Percentiles rank a stretch among this genome's conserved stretches.
phyloP scores from a whole-genome alignment of 30 jellyfish, hydroid and myxozoan genomes.

The Cassiopea andromeda region DNA sequence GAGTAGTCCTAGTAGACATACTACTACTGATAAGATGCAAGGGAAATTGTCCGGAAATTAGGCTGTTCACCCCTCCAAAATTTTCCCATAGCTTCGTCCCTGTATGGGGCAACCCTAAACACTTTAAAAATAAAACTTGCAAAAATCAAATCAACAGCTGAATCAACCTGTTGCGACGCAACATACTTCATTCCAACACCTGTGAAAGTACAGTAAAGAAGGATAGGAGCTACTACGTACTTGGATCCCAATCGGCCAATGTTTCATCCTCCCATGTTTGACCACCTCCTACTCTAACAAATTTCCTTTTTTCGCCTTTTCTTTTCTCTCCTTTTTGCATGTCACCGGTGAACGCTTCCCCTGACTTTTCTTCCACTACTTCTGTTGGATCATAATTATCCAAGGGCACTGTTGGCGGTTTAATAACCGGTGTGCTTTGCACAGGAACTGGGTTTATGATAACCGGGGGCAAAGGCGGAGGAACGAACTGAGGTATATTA shows the following conservation, averaged over 20 bases:
- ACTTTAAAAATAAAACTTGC: too few relatives aligned
- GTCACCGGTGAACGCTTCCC: slow-evolving; percentile 48
- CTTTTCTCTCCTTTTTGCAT: slow-evolving; percentile 51
- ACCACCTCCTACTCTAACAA: slow-evolving; percentile 97
- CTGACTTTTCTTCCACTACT: slow-evolving; percentile 48
- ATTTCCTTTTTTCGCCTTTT: slow-evolving; percentile 77
- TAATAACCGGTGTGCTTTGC: slow-evolving; percentile 56
- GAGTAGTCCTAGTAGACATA: too few relatives aligned
- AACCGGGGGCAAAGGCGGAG: slow-evolving; percentile 86
- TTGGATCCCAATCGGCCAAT: slow-evolving; percentile 91
- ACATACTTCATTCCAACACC: too few relatives aligned
- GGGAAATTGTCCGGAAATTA: too few relatives aligned
- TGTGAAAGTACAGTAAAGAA: too few relatives aligned
- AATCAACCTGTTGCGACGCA: too few relatives aligned
- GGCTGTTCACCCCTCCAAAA: too few relatives aligned
- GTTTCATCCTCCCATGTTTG: slow-evolving; percentile 96
- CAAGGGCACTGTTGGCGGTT: slow-evolving; percentile 84
- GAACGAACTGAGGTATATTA: slow-evolving; percentile 66
- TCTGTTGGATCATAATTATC: slow-evolving; percentile 71
- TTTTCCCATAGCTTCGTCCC: too few relatives aligned
- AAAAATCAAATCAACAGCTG: too few relatives aligned
- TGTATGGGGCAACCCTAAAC: too few relatives aligned
- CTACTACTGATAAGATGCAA: too few relatives aligned
- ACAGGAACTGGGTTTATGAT: slow-evolving; percentile 74
- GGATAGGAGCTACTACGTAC: slow-evolving; percentile 44